Conservation (phyloP, 2,797 vertebrate species). For the Myripristis jacobus region DNA sequence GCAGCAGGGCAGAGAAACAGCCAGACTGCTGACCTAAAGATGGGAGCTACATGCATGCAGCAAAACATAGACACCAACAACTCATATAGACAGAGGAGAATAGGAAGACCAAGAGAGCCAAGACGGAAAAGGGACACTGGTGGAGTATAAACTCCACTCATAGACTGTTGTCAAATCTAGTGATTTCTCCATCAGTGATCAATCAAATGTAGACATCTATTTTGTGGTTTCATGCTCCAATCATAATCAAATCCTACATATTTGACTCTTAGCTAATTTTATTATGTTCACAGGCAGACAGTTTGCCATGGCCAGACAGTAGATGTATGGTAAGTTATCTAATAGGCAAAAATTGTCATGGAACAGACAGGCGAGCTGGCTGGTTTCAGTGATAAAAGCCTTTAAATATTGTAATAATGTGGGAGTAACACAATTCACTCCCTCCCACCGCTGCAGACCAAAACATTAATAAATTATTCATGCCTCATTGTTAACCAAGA, state of each 20-base stretch:
- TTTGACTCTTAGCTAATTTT: background rate
- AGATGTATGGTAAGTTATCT: background rate
- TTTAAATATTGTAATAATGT: conserved; percentile 34
- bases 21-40: too few species aligned
- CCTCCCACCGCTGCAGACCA: conserved; percentile 32
- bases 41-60: too few species aligned
- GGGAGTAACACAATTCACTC: conserved; percentile 35
- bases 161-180: too few species aligned
- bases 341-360: conserved; percentile 12
- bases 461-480: conserved; percentile 59
- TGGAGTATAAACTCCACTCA: too few species aligned
- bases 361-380: conserved; percentile 6
- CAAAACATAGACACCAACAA: too few species aligned
- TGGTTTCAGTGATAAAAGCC: conserved; percentile 35
- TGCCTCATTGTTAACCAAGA: conserved; percentile 50
- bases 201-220: background rate
- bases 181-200: background rate
- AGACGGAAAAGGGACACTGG: too few species aligned
- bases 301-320: background rate
- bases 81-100: too few species aligned
- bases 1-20: too few species aligned
- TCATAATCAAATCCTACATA: background rate
- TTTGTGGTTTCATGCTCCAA: background rate
- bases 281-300: background rate
- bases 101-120: too few species aligned